A percentile compares a stretch with the other conserved stretches of the same genome.
Conservation (phyloP, 2,113 vertebrate genomes). For the Uria lomvia region DNA sequence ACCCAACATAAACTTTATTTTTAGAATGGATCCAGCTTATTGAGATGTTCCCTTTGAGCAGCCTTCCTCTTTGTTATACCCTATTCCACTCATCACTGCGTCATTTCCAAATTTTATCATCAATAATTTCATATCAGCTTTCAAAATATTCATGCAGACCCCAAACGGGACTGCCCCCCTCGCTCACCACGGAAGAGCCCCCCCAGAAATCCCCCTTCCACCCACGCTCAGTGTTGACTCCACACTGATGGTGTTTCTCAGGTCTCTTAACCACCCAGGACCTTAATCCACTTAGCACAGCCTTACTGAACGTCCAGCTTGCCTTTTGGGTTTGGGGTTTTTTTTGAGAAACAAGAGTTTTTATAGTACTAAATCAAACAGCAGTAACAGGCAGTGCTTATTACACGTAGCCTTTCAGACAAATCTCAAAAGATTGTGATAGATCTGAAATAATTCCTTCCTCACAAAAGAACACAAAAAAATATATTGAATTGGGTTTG, state of each 20-base stretch:
- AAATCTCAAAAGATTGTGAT: background rate
- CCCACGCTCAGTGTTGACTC: rapidly evolving
- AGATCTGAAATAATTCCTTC: background rate
- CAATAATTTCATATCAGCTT: background rate
- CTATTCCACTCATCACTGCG: no score
- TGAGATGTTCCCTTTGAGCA: background rate
- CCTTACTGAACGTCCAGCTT: background rate
- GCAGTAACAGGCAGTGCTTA: background rate
- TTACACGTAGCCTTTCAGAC: background rate
- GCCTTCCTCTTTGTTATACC: background rate
- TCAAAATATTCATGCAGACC: background rate
- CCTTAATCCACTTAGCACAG: background rate
- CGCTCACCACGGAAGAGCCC: no score
- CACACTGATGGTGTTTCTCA: background rate
- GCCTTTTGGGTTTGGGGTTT: background rate
- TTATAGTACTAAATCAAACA: background rate
- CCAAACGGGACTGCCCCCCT: background rate
- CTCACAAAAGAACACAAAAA: background rate
- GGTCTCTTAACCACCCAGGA: background rate
- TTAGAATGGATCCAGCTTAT: background rate
- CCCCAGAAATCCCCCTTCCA: background rate
- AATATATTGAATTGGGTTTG: background rate
- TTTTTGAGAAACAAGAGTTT: background rate
- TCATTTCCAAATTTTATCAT: background rate
- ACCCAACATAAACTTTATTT: rapidly evolving